These are phyloP conservation scores for Thalassophryne amazonica DNA, from an alignment of 2,797 vertebrate genomes.

Conservation along the genomic window DNA sequence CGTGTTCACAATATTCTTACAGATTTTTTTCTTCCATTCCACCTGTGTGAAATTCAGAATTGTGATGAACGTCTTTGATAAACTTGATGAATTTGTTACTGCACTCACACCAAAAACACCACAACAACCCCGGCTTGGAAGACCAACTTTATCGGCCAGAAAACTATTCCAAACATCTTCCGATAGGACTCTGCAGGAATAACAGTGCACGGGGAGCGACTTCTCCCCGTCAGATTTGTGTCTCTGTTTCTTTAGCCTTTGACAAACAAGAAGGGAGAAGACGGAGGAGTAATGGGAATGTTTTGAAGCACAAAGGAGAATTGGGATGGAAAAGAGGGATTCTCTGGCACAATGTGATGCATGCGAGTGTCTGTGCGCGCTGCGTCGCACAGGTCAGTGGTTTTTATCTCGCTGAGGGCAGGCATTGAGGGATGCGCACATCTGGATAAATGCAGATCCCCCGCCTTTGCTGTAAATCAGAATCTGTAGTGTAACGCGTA, in stretches of 20 bases:
- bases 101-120: slow-evolving; percentile 14
- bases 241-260: slow-evolving; percentile 75
- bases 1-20: slow-evolving; percentile 59
- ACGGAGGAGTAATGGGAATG: slow-evolving; percentile 66
- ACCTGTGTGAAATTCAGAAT: too few species aligned
- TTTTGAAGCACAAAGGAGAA: slow-evolving; percentile 56
- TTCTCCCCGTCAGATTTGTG: slow-evolving; percentile 59
- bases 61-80: too few species aligned
- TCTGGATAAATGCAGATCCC: slow-evolving; percentile 75
- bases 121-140: not conserved
- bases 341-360: slow-evolving; percentile 71
- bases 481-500: slow-evolving; percentile 49
- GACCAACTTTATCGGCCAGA: slow-evolving; percentile 35
- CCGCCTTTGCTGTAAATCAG: slow-evolving; percentile 65
- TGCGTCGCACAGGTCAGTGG: slow-evolving; percentile 64
- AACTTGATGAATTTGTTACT: slow-evolving; percentile 13
- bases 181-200: slow-evolving; percentile 57
- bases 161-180: slow-evolving; percentile 71
- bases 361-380: slow-evolving; percentile 70
- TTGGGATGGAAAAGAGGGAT: slow-evolving; percentile 57
- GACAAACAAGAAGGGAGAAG: slow-evolving; percentile 70
- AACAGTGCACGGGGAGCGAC: slow-evolving; percentile 26
- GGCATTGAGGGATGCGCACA: slow-evolving; percentile 72
- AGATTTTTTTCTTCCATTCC: too few species aligned
- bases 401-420: slow-evolving; percentile 73